Conservation (phyloP, 2,113 vertebrate species). For the human region GRCh38 chrX:134817501-134818000, state of each 20-base stretch:
- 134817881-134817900: neutral
- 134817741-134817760: neutral
- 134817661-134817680: neutral
- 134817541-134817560: neutral
- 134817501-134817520: neutral
- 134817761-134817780: constrained; percentile 8
- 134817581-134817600: neutral
- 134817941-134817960: neutral
- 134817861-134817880: neutral
- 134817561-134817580: neutral
- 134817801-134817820: neutral
- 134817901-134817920: neutral
- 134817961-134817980: neutral
- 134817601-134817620: neutral
- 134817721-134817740: neutral
- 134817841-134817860: neutral
- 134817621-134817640: neutral
- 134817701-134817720: neutral
- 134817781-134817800: neutral
- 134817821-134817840: neutral
- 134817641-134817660: neutral
- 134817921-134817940: neutral
- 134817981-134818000: neutral
- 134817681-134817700: neutral
- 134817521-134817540: neutral